Conservation (phyloP, 2,888 invertebrate species). For the Exocentrus adspersus region DNA sequence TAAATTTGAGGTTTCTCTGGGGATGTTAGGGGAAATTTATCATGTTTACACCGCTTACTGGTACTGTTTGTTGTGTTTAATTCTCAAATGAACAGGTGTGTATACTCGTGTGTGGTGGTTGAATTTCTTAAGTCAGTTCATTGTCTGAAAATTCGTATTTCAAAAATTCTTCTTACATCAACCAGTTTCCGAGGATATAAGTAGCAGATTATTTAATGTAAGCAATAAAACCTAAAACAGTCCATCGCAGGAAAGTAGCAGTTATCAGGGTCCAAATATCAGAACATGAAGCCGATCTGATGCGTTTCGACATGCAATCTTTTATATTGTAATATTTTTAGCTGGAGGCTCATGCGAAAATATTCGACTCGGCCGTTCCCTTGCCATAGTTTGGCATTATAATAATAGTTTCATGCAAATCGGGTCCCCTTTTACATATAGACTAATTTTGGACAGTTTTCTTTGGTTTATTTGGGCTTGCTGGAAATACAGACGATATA, state of each 20-base stretch:
- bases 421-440: constrained; percentile 18
- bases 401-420: constrained; percentile 29
- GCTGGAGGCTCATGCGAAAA: constrained; percentile 18
- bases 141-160: too few species aligned
- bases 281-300: constrained; percentile 17
- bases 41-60: too few species aligned
- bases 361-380: constrained; percentile 9
- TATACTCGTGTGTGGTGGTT: too few species aligned
- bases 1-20: too few species aligned
- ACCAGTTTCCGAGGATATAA: neutral
- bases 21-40: too few species aligned
- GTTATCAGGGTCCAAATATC: constrained; percentile 18
- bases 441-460: constrained; percentile 9
- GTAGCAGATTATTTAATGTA: constrained; percentile 6
- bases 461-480: constrained; percentile 10
- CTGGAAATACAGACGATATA: neutral
- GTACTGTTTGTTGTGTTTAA: too few species aligned
- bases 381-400: constrained; percentile 20
- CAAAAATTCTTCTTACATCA: too few species aligned
- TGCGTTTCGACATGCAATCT: constrained; percentile 25
- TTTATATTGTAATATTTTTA: constrained; percentile 27
- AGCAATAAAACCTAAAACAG: constrained; percentile 1
- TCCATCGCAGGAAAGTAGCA: constrained; percentile 14
- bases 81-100: too few species aligned
- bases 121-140: too few species aligned